Evolutionary conservation across 2,797 vertebrate species (phyloP).

Genomic region (Chaunax sp.): DNA sequence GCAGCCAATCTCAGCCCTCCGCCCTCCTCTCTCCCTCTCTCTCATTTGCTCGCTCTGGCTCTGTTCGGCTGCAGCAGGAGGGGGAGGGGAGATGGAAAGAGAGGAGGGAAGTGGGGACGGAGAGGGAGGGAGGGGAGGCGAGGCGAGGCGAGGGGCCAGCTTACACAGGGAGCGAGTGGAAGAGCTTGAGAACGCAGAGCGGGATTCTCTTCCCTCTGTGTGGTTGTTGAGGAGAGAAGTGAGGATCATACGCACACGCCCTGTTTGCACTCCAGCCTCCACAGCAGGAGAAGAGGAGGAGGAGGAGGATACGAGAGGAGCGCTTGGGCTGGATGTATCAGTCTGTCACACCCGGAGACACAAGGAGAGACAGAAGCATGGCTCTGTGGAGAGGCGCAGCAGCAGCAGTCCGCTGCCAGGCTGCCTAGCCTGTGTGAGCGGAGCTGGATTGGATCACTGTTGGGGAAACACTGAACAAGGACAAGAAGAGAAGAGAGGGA

Average conservation of each 20-base stretch:
- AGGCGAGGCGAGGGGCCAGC: conserved; percentile 59
- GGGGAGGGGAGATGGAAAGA: conserved; percentile 71
- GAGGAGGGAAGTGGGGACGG: conserved; percentile 62
- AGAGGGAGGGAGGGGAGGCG: conserved; percentile 50
- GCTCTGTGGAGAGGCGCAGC: conserved; percentile 61
- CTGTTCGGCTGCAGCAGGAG: conserved; percentile 61
- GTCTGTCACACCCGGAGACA: conserved; percentile 65
- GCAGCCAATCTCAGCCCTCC: conserved; percentile 71
- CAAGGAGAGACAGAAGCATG: conserved; percentile 61
- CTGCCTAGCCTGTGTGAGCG: conserved; percentile 68
- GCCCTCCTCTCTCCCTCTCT: conserved; percentile 55
- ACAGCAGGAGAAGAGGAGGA: conserved; percentile 25
- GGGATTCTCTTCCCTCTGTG: conserved; percentile 66
- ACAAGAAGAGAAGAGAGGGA: conserved; percentile 19
- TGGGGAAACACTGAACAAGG: conserved; percentile 56
- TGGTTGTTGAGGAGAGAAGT: conserved; percentile 52
- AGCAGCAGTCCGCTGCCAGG: conserved; percentile 49
- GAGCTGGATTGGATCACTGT: conserved; percentile 39
- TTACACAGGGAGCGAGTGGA: conserved; percentile 63
- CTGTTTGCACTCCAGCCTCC: conserved; percentile 33
- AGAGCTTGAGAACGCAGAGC: conserved; percentile 66
- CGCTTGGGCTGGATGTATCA: conserved; percentile 47
- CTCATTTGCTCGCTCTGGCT: conserved; percentile 58
- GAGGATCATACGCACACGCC: conserved; percentile 40
- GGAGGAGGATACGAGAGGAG: conserved; percentile 20